These are phyloP conservation scores for Euzetes globulus DNA, from an alignment of 2,888 invertebrate species.

Conservation along the genomic window DNA sequence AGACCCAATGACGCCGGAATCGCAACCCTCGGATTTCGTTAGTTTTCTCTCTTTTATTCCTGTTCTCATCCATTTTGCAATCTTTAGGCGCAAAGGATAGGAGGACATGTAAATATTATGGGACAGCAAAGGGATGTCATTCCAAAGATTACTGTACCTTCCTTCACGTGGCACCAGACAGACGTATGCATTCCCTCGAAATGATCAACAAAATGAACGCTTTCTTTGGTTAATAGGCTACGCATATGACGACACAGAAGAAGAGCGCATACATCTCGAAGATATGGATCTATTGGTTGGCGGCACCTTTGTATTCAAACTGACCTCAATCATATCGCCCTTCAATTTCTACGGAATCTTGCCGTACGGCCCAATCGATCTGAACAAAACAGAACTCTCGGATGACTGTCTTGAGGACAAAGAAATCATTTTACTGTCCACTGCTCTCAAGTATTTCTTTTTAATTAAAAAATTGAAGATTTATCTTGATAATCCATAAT, in stretches of 20 bases:
- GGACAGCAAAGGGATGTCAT: background rate
- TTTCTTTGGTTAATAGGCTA: background rate
- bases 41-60: background rate
- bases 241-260: background rate
- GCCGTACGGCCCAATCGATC: background rate
- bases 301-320: background rate
- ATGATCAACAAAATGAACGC: background rate
- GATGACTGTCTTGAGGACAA: background rate
- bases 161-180: slow-evolving; percentile 6
- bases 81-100: no score
- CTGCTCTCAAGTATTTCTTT: background rate
- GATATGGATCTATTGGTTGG: background rate
- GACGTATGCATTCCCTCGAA: background rate
- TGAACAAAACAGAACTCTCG: background rate
- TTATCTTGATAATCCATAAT: background rate
- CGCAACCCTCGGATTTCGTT: background rate
- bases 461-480: no score
- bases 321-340: background rate
- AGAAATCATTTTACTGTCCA: background rate
- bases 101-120: background rate
- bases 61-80: background rate
- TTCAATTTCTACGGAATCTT: background rate
- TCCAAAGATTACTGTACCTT: background rate
- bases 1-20: background rate
- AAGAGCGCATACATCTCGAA: background rate